Conservation (phyloP, 1,140 invertebrate genomes). For the Atta texana region DNA sequence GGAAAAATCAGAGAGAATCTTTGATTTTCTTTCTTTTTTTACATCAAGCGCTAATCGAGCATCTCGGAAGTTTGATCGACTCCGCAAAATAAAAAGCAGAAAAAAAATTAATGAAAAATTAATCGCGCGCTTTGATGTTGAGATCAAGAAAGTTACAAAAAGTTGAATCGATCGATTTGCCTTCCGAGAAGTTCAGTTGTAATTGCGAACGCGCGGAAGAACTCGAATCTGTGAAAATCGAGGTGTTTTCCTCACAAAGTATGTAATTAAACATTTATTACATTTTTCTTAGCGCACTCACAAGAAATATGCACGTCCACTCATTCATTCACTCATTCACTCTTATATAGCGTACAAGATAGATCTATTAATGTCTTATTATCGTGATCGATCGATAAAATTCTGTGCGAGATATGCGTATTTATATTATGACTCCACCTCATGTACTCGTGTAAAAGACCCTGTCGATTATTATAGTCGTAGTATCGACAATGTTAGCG, state of each 20-base stretch:
- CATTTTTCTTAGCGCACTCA: slow-evolving; percentile 32
- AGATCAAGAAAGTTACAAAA: neutral
- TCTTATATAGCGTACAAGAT: slow-evolving; percentile 17
- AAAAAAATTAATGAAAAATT: neutral
- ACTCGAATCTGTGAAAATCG: slow-evolving; percentile 62
- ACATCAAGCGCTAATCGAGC: neutral
- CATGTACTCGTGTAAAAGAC: slow-evolving; percentile 31
- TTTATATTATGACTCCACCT: slow-evolving; percentile 25
- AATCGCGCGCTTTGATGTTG: neutral
- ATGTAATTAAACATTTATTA: slow-evolving; percentile 26
- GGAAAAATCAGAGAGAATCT: neutral
- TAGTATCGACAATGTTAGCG: slow-evolving; percentile 29
- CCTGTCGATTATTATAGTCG: slow-evolving; percentile 7
- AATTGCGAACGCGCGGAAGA: slow-evolving; percentile 46
- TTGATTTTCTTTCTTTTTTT: slow-evolving; percentile 4
- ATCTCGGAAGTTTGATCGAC: neutral
- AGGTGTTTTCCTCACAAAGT: slow-evolving; percentile 43
- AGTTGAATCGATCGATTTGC: neutral
- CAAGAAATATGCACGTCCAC: slow-evolving; percentile 11
- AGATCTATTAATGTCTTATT: slow-evolving; percentile 41
- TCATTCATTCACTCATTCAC: slow-evolving; percentile 13
- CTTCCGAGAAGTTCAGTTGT: neutral
- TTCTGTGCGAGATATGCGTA: slow-evolving; percentile 14
- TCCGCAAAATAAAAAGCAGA: neutral
- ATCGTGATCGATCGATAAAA: slow-evolving; percentile 24